Percentiles rank a stretch among this genome's conserved stretches.
Evolutionary conservation across 2,888 invertebrate genomes (phyloP).

Genomic region (Nymphalis urticae): DNA sequence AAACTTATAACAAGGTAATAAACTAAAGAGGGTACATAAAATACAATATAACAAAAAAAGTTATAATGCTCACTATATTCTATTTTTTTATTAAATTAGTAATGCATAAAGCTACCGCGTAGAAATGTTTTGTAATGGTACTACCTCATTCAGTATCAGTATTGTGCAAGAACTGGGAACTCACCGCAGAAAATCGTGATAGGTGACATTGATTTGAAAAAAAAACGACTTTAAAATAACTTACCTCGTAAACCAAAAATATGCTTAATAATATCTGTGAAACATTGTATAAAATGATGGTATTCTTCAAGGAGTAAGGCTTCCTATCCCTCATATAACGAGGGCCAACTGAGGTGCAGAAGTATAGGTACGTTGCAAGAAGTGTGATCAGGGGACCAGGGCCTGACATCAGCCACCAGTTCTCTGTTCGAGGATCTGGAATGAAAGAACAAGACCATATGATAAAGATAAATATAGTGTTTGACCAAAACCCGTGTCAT

Average conservation of each 20-base stretch:
- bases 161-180: not conserved
- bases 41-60: no score
- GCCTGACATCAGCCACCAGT: conserved; percentile 89
- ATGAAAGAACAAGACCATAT: conserved; percentile 33
- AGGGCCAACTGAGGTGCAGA: conserved; percentile 89
- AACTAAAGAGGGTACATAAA: no score
- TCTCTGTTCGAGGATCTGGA: conserved; percentile 88
- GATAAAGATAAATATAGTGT: no score
- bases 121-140: not conserved
- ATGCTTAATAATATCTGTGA: conserved; percentile 92
- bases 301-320: conserved; percentile 86
- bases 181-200: not conserved
- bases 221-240: not conserved
- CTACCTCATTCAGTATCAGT: no score
- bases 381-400: conserved; percentile 86
- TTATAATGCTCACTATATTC: no score
- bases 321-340: conserved; percentile 88
- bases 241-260: conserved; percentile 83
- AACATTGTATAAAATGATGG: conserved; percentile 91
- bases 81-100: no score
- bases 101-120: no score
- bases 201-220: not conserved
- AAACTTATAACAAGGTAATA: no score
- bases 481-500: no score
- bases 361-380: conserved; percentile 84